phyloP scores from a whole-genome alignment of 2,888 invertebrate genomes.

The Cecidostiba fungosa region DNA sequence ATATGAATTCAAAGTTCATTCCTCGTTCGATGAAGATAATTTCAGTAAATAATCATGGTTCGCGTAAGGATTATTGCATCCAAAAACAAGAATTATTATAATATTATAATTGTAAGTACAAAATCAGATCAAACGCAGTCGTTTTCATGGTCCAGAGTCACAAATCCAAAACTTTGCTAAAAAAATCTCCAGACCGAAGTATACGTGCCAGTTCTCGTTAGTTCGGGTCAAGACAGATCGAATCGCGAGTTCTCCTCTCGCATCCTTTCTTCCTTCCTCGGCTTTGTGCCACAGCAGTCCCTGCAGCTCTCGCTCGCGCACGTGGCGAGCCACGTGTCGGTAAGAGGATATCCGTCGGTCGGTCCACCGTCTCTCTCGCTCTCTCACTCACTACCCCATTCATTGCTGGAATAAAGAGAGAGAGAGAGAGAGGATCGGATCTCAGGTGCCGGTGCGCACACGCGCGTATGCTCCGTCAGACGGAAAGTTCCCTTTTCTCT shows the following conservation, averaged over 20 bases:
- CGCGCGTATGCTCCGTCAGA: background rate
- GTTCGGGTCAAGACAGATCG: conserved; percentile 1
- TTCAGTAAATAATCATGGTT: no score
- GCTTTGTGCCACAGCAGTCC: background rate
- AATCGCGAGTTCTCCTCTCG: conserved; percentile 5
- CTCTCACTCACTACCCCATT: background rate
- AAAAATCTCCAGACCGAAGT: background rate
- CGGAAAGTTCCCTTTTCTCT: conserved; percentile 7
- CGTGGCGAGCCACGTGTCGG: conserved; percentile 79
- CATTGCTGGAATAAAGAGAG: background rate
- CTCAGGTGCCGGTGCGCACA: conserved; percentile 33
- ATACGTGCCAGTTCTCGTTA: background rate
- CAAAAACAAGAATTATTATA: no score
- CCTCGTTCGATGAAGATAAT: no score
- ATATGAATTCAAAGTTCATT: no score
- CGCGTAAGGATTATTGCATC: no score
- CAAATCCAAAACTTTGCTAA: no score
- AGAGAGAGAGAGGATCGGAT: conserved; percentile 11
- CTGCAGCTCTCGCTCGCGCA: conserved; percentile 64
- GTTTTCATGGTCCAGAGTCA: no score
- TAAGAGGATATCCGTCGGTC: conserved; percentile 79
- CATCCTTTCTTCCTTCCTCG: conserved; percentile 21
- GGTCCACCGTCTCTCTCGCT: conserved; percentile 62
- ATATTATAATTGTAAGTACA: no score
- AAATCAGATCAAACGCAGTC: no score